Base-by-base conservation (phyloP, 2,888 invertebrate genomes). In the Tetramorium bicarinatum region DNA sequence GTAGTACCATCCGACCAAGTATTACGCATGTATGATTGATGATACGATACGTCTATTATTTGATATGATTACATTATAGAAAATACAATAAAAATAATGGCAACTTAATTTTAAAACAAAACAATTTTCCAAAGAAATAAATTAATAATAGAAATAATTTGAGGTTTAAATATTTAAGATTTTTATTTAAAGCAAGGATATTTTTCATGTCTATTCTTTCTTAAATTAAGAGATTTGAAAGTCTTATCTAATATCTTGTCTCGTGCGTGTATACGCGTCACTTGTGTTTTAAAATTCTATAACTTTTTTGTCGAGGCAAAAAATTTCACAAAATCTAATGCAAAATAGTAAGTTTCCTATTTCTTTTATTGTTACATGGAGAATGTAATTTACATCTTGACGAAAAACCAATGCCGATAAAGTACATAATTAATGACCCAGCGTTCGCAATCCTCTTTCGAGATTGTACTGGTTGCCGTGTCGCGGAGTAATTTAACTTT, bases 401-500 rank as follows among this genome's bases (percentile, higher is more conserved):
- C 49, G 41, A 59, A 49, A 76, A 49, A 71, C 59, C 72, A 25
- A 59, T 79, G 47, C 47, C n/a, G 79, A 59, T 79, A 59, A 59
- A 79, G 59, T 13, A 47, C 59, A 80, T 61, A 80, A 80, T 80
- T 80, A 80, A 80, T 80, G 72, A 49, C 25, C 47, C 34, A 18
- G 34, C 38, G 25, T 59, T 69, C 21, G 71, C 71, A 59, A 59
- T 80, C 38, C 59, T 80, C 25, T 80, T 6, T 38, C 21, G 7
- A 80, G 79, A 71, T 80, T 59, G 59, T 25, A 34, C 71, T 34
- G 44, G 79, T 34, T 59, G 77, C 21, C 34, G 56, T 44, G 44
- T 69, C 44, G 44, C 18, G 9, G 4, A 71, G 56, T 79, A 79
- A 79, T 79, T 59, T 61, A 79, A 59, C 72, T 59, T 80, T 79